A percentile compares a stretch with the other conserved stretches of the same genome.
Evolutionary conservation across 2,797 vertebrate species (phyloP).

Genomic region (Ctenosaura bakeri): DNA sequence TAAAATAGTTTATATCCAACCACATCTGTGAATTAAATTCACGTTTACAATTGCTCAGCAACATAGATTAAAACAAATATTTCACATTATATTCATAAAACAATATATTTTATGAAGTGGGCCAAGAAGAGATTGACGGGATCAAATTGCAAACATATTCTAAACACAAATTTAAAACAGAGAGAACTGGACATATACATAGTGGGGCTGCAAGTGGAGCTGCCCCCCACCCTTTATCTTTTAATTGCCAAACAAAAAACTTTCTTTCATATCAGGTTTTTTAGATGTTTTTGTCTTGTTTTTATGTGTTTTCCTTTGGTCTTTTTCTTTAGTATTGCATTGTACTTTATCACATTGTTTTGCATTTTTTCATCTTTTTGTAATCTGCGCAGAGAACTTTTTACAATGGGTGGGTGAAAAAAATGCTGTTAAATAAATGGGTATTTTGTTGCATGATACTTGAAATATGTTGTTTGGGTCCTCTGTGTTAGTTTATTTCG

Average conservation of each 20-base stretch:
- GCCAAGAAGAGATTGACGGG: neutral
- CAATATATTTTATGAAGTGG: neutral
- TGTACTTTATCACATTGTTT: neutral
- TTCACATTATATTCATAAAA: neutral
- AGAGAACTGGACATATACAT: neutral
- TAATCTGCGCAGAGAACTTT: neutral
- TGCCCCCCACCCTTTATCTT: no score
- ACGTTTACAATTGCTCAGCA: neutral
- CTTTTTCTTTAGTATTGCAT: neutral
- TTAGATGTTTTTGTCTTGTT: neutral
- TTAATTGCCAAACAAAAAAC: neutral
- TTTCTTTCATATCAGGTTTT: neutral
- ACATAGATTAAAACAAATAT: neutral
- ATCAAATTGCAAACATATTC: neutral
- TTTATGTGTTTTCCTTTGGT: neutral
- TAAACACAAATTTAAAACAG: neutral
- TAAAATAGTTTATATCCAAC: neutral
- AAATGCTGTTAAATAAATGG: neutral
- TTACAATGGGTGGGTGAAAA: neutral
- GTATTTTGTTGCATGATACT: neutral
- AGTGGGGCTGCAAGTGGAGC: no score
- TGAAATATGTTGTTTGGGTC: neutral
- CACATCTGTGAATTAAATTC: neutral
- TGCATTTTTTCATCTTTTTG: no score
- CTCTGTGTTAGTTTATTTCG: slow-evolving; percentile 23